Conservation (phyloP, 2,888 invertebrate species). For the Cantharis lateralis region DNA sequence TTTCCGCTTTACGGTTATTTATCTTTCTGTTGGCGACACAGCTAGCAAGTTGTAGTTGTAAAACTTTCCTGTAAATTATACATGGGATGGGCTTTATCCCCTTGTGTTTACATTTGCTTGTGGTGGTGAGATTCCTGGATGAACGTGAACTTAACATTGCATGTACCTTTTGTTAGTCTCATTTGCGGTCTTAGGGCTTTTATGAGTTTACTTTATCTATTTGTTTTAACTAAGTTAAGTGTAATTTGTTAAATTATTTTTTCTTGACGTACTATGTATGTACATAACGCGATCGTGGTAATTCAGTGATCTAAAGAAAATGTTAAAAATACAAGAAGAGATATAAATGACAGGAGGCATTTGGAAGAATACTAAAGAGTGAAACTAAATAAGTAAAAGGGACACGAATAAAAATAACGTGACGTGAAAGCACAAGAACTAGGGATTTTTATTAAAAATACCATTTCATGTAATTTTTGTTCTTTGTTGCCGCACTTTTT, state of each 20-base stretch:
- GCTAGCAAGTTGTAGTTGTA: conserved; percentile 40
- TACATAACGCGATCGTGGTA: not conserved
- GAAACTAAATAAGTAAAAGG: conserved; percentile 2
- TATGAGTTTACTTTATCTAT: conserved; percentile 14
- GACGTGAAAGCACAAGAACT: conserved; percentile 1
- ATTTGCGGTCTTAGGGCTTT: conserved; percentile 11
- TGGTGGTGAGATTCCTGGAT: conserved; percentile 14
- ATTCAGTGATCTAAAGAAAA: not conserved
- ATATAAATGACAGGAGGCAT: conserved; percentile 4
- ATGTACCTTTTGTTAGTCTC: not conserved
- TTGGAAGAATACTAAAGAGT: not conserved
- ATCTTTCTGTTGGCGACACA: conserved; percentile 36
- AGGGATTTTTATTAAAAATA: not conserved
- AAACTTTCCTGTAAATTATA: conserved; percentile 41
- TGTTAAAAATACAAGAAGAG: not conserved
- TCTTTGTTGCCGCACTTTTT: not conserved
- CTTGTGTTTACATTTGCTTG: conserved; percentile 31
- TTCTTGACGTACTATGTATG: too few relatives aligned
- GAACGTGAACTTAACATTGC: conserved; percentile 11
- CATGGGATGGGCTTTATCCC: conserved; percentile 37
- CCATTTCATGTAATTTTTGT: not conserved
- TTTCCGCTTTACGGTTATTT: conserved; percentile 37
- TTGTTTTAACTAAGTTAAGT: not conserved
- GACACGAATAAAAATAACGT: conserved; percentile 4
- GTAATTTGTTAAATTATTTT: not conserved